Conservation (phyloP, 1,140 invertebrate genomes). For the Monochamus saltuarius region DNA sequence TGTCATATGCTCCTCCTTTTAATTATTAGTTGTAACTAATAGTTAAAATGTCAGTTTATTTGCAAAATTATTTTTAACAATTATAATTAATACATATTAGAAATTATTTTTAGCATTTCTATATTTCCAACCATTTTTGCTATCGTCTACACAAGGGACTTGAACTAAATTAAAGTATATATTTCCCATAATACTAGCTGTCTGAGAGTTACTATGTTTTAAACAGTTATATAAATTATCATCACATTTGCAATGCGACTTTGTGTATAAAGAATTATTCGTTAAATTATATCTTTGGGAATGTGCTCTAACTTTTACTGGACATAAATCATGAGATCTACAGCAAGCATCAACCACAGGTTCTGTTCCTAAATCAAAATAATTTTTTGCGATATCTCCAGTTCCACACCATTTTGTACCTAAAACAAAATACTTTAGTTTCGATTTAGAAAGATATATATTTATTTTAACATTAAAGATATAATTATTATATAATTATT, state of each 20-base stretch:
- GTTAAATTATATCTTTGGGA: conserved; percentile 74
- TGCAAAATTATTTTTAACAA: too few relatives aligned
- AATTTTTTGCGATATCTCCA: conserved; percentile 78
- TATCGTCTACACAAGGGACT: conserved; percentile 73
- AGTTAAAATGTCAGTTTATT: too few relatives aligned
- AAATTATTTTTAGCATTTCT: conserved; percentile 41
- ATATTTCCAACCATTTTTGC: conserved; percentile 46
- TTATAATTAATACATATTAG: conserved; percentile 13
- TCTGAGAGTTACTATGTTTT: conserved; percentile 68
- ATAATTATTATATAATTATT: too few relatives aligned
- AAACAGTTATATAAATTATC: conserved; percentile 78
- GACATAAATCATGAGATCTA: conserved; percentile 78
- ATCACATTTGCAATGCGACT: conserved; percentile 86
- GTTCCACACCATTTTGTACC: conserved; percentile 89
- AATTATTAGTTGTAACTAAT: too few relatives aligned
- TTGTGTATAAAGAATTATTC: conserved; percentile 83
- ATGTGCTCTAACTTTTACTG: conserved; percentile 74
- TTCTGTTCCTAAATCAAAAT: conserved; percentile 77
- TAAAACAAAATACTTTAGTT: conserved; percentile 52
- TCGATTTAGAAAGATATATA: too few relatives aligned
- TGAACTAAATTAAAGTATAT: conserved; percentile 85
- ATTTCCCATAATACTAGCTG: conserved; percentile 76
- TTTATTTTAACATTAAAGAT: too few relatives aligned
- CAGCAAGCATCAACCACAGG: conserved; percentile 78
- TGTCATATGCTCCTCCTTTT: too few relatives aligned